phyloP scores from a whole-genome alignment of 2,888 invertebrate genomes.

The Hyles lineata region DNA sequence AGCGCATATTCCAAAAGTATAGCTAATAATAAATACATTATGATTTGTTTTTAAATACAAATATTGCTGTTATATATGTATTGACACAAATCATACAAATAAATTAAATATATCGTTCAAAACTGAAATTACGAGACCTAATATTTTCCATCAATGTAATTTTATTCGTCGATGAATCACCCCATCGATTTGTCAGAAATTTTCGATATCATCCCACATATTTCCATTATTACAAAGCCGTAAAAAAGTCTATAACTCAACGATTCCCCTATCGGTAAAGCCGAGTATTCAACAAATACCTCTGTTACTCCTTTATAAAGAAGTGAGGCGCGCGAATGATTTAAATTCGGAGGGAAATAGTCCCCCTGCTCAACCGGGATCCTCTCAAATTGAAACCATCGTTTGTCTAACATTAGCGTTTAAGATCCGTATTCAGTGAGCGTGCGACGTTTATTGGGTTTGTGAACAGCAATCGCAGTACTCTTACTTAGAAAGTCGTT shows the following conservation, averaged over 20 bases:
- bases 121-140: too few species aligned
- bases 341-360: slow-evolving; percentile 6
- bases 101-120: too few species aligned
- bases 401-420: slow-evolving; percentile 28
- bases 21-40: too few species aligned
- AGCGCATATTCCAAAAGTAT: too few species aligned
- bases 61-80: too few species aligned
- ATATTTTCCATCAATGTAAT: not conserved
- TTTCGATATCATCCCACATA: not conserved
- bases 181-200: not conserved
- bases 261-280: not conserved
- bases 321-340: slow-evolving; percentile 3
- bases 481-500: slow-evolving; percentile 28
- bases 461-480: slow-evolving; percentile 13
- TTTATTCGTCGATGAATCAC: not conserved
- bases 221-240: not conserved
- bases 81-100: too few species aligned
- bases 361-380: not conserved
- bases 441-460: slow-evolving; percentile 27
- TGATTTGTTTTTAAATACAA: too few species aligned
- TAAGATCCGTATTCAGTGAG: slow-evolving; percentile 29
- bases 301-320: slow-evolving; percentile 4
- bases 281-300: not conserved
- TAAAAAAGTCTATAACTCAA: not conserved
- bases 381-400: slow-evolving; percentile 23